A percentile compares a stretch with the other conserved stretches of the same genome.
Evolutionary conservation across 2,888 invertebrate genomes (phyloP).

Genomic region (Pachymerium ferrugineum): DNA sequence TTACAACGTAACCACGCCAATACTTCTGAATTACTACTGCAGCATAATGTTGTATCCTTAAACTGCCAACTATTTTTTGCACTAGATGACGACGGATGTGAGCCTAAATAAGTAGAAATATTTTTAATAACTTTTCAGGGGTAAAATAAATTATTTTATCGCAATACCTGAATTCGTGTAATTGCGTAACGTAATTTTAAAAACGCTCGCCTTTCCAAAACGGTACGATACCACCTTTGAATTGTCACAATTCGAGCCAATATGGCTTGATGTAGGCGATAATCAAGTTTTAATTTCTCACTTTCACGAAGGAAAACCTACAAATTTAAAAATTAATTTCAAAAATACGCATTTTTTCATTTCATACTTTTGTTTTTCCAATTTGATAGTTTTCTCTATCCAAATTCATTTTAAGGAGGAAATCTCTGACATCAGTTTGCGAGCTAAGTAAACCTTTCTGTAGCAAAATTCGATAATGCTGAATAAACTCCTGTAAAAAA

Average conservation of each 20-base stretch:
- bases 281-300: conserved; percentile 86
- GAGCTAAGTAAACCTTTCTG: conserved; percentile 78
- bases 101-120: conserved; percentile 50
- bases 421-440: conserved; percentile 76
- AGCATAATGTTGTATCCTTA: conserved; percentile 47
- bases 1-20: conserved; percentile 65
- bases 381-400: conserved; percentile 88
- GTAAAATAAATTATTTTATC: background rate
- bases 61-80: conserved; percentile 51
- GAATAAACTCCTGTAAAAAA: conserved; percentile 68
- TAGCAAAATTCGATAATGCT: conserved; percentile 81
- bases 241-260: conserved; percentile 86
- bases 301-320: conserved; percentile 82
- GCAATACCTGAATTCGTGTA: conserved; percentile 64
- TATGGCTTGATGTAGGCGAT: conserved; percentile 85
- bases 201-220: conserved; percentile 71
- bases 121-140: background rate
- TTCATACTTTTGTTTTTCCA: conserved; percentile 66
- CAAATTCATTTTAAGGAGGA: conserved; percentile 73
- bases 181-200: conserved; percentile 66
- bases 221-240: conserved; percentile 83
- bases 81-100: conserved; percentile 62
- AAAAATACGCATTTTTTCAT: background rate
- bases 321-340: background rate
- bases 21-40: conserved; percentile 67